Percentiles rank a stretch among this genome's conserved stretches.
These are phyloP conservation scores for Ifrita kowaldi DNA, from an alignment of 2,113 vertebrate genomes.

Conservation along the genomic window DNA sequence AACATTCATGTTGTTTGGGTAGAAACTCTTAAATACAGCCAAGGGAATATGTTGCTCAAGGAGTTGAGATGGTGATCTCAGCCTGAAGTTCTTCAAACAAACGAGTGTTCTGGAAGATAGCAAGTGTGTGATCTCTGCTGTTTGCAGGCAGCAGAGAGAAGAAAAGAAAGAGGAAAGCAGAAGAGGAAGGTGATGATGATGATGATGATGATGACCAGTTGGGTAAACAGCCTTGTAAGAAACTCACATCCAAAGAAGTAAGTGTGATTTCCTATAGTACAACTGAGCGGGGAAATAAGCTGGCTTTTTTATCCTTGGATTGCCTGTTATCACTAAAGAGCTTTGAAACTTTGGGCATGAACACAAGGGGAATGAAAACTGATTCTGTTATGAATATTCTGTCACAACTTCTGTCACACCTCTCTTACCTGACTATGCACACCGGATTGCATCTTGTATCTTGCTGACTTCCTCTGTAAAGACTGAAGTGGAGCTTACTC, in stretches of 20 bases:
- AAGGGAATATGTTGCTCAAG: neutral
- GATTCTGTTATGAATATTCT: neutral
- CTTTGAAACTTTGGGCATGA: neutral
- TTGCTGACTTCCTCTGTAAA: neutral
- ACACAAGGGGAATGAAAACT: neutral
- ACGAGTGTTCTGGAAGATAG: neutral
- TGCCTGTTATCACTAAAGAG: neutral
- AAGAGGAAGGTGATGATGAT: constrained; percentile 58
- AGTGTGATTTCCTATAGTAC: neutral
- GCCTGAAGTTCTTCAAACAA: neutral
- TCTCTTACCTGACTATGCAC: rapidly evolving
- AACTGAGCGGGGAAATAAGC: neutral
- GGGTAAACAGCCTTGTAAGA: constrained; percentile 42
- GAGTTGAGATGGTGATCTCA: neutral
- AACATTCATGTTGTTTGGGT: neutral
- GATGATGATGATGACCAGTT: neutral
- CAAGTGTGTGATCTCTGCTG: neutral
- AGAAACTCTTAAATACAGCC: neutral
- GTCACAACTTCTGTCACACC: neutral
- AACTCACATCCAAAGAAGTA: constrained; percentile 90
- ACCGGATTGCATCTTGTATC: neutral
- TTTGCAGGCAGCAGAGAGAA: constrained; percentile 55
- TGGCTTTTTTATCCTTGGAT: neutral
- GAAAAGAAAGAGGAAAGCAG: constrained; percentile 80
- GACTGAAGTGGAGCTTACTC: neutral